These are phyloP conservation scores for Lasioglossum lativentre DNA, from an alignment of 2,888 invertebrate genomes.

Conservation along the genomic window DNA sequence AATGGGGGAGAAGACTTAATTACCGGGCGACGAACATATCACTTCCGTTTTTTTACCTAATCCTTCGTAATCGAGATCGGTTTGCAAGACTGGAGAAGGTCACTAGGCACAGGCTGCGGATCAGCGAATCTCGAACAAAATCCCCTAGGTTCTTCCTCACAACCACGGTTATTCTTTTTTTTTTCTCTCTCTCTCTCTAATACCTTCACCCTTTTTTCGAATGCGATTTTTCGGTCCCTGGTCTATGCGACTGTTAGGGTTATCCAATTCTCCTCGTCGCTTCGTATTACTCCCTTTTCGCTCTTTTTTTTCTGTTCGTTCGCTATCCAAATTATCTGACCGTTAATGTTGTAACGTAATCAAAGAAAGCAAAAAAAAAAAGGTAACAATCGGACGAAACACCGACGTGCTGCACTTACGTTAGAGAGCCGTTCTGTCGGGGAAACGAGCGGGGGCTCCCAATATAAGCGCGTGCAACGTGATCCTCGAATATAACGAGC, in stretches of 20 bases:
- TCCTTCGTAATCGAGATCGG: conserved; percentile 7
- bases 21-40: conserved; percentile 40
- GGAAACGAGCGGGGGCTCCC: conserved; percentile 89
- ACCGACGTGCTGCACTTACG: conserved; percentile 91
- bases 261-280: background rate
- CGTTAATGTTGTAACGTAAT: conserved; percentile 11
- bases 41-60: conserved; percentile 47
- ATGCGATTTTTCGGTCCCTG: background rate
- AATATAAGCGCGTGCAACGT: conserved; percentile 93
- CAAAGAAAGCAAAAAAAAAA: conserved; percentile 50
- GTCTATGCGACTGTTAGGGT: background rate
- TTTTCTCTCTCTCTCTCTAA: background rate
- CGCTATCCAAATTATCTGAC: conserved; percentile 13
- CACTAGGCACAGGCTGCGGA: conserved; percentile 51
- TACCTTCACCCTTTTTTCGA: background rate
- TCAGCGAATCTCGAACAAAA: conserved; percentile 26
- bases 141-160: conserved; percentile 54
- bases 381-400: conserved; percentile 50
- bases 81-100: conserved; percentile 22
- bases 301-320: background rate
- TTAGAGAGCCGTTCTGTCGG: conserved; percentile 98
- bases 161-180: conserved; percentile 27
- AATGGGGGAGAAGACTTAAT: background rate
- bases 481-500: conserved; percentile 88
- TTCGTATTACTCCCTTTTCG: conserved; percentile 1